Percentiles rank a stretch among this genome's conserved stretches.
Evolutionary conservation across 1,140 invertebrate species (phyloP).

Genomic region (Hetaerina americana): DNA sequence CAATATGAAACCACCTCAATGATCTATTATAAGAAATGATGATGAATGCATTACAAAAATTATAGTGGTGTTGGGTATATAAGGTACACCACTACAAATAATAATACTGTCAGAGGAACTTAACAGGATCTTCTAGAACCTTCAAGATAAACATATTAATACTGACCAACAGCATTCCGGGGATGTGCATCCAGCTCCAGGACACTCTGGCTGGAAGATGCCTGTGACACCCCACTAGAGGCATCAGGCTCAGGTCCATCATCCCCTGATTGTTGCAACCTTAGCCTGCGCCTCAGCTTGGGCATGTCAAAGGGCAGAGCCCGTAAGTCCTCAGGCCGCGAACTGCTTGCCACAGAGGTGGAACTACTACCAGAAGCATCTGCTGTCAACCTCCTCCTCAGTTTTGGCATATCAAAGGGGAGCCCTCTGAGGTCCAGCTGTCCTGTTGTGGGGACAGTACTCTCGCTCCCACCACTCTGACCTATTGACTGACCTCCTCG

Average conservation of each 20-base stretch:
- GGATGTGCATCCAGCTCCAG: constrained; percentile 53
- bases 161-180: too few relatives aligned
- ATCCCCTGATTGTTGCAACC: constrained; percentile 2
- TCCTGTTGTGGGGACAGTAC: neutral
- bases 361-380: constrained; percentile 34
- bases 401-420: constrained; percentile 82
- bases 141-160: too few relatives aligned
- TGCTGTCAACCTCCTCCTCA: constrained; percentile 46
- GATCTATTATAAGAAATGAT: too few relatives aligned
- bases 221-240: constrained; percentile 50
- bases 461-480: neutral
- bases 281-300: constrained; percentile 57
- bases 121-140: too few relatives aligned
- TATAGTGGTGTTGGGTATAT: too few relatives aligned
- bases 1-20: too few relatives aligned
- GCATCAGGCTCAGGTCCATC: neutral
- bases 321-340: constrained; percentile 39
- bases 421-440: constrained; percentile 51
- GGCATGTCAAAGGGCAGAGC: constrained; percentile 82
- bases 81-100: too few relatives aligned
- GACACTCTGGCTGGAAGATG: constrained; percentile 63
- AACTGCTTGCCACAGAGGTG: constrained; percentile 38
- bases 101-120: too few relatives aligned
- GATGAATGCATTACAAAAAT: too few relatives aligned
- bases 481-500: neutral